A percentile compares a stretch with the other conserved stretches of the same genome.
Conservation (phyloP, 2,113 vertebrate genomes). For the Oophaga pumilio region DNA sequence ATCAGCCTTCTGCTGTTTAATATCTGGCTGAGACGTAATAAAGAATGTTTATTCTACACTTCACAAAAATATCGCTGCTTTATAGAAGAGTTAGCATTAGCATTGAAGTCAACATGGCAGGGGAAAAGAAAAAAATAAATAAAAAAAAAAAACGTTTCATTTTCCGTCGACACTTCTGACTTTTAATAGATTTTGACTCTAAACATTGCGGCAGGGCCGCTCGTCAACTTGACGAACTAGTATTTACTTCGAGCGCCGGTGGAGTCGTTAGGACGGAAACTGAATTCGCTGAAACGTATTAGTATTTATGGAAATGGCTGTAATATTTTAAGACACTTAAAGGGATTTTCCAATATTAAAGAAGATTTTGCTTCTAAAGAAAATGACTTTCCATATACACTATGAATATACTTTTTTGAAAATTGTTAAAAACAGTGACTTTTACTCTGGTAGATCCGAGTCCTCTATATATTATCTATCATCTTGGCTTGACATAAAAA, state of each 20-base stretch:
- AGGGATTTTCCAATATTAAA: not conserved
- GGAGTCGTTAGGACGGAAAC: constrained; percentile 62
- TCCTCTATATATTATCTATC: too few relatives aligned
- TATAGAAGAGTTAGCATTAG: constrained; percentile 1
- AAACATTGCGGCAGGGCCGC: not conserved
- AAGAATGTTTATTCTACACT: constrained; percentile 70
- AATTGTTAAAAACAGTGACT: too few relatives aligned
- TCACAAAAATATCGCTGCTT: constrained; percentile 65
- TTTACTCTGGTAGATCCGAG: too few relatives aligned
- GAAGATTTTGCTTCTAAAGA: not conserved
- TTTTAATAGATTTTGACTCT: constrained; percentile 10
- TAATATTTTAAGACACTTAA: too few relatives aligned
- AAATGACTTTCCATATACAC: too few relatives aligned
- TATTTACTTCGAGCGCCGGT: constrained; percentile 15
- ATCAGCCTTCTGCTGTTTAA: constrained; percentile 65
- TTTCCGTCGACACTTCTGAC: constrained; percentile 6
- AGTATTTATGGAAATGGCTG: not conserved
- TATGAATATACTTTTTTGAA: too few relatives aligned
- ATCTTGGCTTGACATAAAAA: too few relatives aligned
- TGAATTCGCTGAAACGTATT: constrained; percentile 56
- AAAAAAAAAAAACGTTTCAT: not conserved
- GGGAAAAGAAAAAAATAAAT: too few relatives aligned
- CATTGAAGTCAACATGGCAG: not conserved
- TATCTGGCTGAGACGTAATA: constrained; percentile 66
- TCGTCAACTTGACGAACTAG: not conserved